phyloP scores from a whole-genome alignment of 2,797 vertebrate genomes.

The Acanthurus leucopareius region DNA sequence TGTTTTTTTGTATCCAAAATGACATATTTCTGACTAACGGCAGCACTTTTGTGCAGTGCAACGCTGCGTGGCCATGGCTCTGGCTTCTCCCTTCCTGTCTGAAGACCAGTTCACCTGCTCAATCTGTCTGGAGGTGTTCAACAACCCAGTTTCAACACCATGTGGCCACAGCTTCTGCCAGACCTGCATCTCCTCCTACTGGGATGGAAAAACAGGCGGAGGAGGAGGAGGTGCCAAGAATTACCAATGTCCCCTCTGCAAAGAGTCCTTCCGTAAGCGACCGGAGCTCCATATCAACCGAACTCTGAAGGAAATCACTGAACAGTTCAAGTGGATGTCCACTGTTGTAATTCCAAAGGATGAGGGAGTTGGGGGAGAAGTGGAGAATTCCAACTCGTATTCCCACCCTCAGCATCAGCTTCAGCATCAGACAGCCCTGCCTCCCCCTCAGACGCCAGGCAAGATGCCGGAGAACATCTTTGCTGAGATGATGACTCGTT shows the following conservation, averaged over 20 bases:
- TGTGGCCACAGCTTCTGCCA: conserved; percentile 92
- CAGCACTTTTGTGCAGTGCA: not conserved
- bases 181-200: conserved; percentile 84
- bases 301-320: conserved; percentile 85
- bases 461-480: conserved; percentile 74
- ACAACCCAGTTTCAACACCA: conserved; percentile 84
- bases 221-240: conserved; percentile 19
- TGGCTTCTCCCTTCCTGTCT: conserved; percentile 73
- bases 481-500: conserved; percentile 80
- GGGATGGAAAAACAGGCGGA: conserved; percentile 59
- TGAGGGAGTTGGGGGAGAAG: conserved; percentile 1
- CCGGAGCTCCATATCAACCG: conserved; percentile 86
- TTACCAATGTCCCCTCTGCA: conserved; percentile 86
- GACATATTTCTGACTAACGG: not conserved
- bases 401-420: not conserved
- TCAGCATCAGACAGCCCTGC: not conserved
- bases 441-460: not conserved
- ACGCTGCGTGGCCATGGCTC: conserved; percentile 54
- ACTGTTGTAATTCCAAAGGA: not conserved
- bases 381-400: not conserved
- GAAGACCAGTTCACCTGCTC: conserved; percentile 87
- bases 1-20: not conserved
- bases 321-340: conserved; percentile 82
- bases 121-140: conserved; percentile 84
- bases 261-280: conserved; percentile 74